phyloP scores from a whole-genome alignment of 1,140 invertebrate genomes.

The Drosophila hydei region DNA sequence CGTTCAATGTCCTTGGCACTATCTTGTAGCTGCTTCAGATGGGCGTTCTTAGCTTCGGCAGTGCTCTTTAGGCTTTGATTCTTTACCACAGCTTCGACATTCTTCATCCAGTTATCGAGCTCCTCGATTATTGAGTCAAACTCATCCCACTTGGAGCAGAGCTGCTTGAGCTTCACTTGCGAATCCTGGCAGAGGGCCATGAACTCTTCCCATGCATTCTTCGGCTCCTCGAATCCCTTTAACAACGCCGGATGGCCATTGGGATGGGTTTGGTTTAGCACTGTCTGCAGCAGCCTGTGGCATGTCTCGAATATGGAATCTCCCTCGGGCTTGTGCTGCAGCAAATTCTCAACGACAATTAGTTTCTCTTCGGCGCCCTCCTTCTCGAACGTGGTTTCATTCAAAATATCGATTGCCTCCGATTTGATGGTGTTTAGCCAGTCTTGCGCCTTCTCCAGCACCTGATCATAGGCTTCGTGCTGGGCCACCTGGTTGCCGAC shows the following conservation, averaged over 20 bases:
- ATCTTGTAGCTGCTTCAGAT: slow-evolving; percentile 91
- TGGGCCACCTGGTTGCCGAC: slow-evolving; percentile 90
- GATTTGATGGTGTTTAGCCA: slow-evolving; percentile 87
- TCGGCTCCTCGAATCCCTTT: slow-evolving; percentile 90
- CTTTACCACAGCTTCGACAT: slow-evolving; percentile 92
- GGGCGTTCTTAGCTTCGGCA: slow-evolving; percentile 91
- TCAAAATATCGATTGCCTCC: slow-evolving; percentile 90
- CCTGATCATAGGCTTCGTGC: slow-evolving; percentile 92
- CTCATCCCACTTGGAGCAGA: slow-evolving; percentile 91
- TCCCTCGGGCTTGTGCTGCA: slow-evolving; percentile 89
- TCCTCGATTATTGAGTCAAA: slow-evolving; percentile 91
- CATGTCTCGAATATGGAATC: slow-evolving; percentile 89
- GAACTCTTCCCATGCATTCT: slow-evolving; percentile 91
- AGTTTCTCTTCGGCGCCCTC: slow-evolving; percentile 91
- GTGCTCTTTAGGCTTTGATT: slow-evolving; percentile 95
- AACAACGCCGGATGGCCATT: slow-evolving; percentile 90
- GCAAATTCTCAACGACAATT: slow-evolving; percentile 89
- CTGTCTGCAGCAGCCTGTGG: slow-evolving; percentile 88
- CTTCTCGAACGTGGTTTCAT: slow-evolving; percentile 89
- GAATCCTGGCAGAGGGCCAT: slow-evolving; percentile 88
- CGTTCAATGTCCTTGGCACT: slow-evolving; percentile 90
- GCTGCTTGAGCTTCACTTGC: slow-evolving; percentile 88
- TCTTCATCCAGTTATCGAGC: slow-evolving; percentile 92
- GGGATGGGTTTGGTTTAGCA: slow-evolving; percentile 91
- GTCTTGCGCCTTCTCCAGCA: slow-evolving; percentile 89